Base-by-base conservation (phyloP, 1,140 invertebrate species). In the Ooceraea biroi region DNA sequence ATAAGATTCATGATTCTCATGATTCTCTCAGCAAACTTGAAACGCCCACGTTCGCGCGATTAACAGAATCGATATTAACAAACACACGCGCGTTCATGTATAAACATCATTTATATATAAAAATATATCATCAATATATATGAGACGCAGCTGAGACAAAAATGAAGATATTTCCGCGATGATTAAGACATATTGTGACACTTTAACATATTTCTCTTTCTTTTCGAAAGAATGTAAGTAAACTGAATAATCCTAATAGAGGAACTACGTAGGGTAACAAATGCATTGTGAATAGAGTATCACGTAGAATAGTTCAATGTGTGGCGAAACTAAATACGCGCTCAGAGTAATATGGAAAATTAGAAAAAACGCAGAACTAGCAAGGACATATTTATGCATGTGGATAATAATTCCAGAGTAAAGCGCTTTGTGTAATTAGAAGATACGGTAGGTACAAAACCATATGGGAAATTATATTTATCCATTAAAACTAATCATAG, bases 211-310 rank as follows among this genome's bases (percentile, higher is more conserved):
- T 36, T 36, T 36, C 25, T 83, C 41, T 52, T 11, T 61, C 25
- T 55, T 55, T 52, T 65, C 17, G 8, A 84, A 46, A 80, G 30
- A 44, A n/a, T 48, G 22, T 52, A 69, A 69, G 46, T 5, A 58
- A 78, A 63, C 55, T 36, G 1, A 30, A 68, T 66, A 78, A 36
- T 83, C 17, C 36, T 58, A 58, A 55, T 57, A 72, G 87, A 82
- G 76, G 80, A 89, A 86, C 69, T 88, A 89, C 88, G 76, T 77
- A 84, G 82, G 87, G 82, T 86, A 86, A 89, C 78, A 86, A 84
- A 77, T 72, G 71, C 88, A 82, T 85, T 27, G 44, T 55, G 8
- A 78, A 44, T 57, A 17, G 3, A 69, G 11, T 44, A 55, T 2
- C 11, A 3, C 12, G 12, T 17, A 46, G 2, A 25, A 57, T 22